Evolutionary conservation across 1,140 invertebrate species (phyloP).

Genomic region (Mya arenaria): DNA sequence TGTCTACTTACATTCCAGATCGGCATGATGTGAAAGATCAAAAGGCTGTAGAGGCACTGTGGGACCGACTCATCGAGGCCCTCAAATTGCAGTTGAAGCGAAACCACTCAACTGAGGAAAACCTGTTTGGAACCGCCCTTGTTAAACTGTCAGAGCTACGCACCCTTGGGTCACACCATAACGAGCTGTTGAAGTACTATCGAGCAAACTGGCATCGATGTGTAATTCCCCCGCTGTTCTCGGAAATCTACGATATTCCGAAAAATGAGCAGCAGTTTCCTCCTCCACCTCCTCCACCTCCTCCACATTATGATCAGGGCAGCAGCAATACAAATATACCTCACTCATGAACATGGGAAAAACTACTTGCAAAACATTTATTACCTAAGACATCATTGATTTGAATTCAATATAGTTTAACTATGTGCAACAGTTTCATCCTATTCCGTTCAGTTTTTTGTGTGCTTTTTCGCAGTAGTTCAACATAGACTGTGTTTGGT

Average conservation of each 20-base stretch:
- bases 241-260: constrained; percentile 98
- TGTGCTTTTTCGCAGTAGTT: too few relatives aligned
- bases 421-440: too few relatives aligned
- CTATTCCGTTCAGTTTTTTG: too few relatives aligned
- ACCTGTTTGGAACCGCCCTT: constrained; percentile 87
- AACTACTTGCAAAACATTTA: background rate
- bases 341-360: background rate
- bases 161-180: constrained; percentile 91
- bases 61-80: constrained; percentile 93
- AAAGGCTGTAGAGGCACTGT: constrained; percentile 90
- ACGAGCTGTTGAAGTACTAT: constrained; percentile 94
- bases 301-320: constrained; percentile 63
- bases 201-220: constrained; percentile 93
- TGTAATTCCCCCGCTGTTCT: constrained; percentile 94
- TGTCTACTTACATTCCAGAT: too few relatives aligned
- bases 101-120: constrained; percentile 83
- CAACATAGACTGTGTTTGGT: too few relatives aligned
- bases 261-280: constrained; percentile 89
- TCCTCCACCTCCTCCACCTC: constrained; percentile 82
- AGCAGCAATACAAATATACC: background rate
- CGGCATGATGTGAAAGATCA: constrained; percentile 89
- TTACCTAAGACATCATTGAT: too few relatives aligned
- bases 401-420: too few relatives aligned
- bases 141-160: constrained; percentile 90
- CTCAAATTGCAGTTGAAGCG: constrained; percentile 88